Conservation (phyloP, 2,888 invertebrate genomes). For the Pimpla rufipes region DNA sequence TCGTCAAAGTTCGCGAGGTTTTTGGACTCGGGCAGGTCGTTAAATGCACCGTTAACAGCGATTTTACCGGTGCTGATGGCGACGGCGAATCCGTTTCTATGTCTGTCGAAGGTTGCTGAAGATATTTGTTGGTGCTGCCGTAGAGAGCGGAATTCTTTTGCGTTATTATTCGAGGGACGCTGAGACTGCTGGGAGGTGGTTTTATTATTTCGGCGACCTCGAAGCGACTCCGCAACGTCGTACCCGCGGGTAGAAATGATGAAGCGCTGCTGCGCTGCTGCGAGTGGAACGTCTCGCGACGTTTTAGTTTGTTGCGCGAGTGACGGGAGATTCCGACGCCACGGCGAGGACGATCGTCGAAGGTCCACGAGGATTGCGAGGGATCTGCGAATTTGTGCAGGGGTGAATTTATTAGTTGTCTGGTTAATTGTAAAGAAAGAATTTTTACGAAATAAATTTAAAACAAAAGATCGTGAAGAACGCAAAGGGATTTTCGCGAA, state of each 20-base stretch:
- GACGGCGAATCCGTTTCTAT: background rate
- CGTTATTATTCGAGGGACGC: conserved; percentile 82
- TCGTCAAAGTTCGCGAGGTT: conserved; percentile 25
- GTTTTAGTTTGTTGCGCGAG: conserved; percentile 74
- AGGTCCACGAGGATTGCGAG: conserved; percentile 75
- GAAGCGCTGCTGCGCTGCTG: conserved; percentile 76
- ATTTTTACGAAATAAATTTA: too few relatives aligned
- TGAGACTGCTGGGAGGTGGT: conserved; percentile 80
- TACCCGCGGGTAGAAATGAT: conserved; percentile 55
- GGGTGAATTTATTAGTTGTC: background rate
- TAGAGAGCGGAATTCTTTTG: conserved; percentile 82
- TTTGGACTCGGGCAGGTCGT: conserved; percentile 38
- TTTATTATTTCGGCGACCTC: conserved; percentile 82
- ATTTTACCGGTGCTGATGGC: conserved; percentile 19
- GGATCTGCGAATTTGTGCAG: conserved; percentile 74
- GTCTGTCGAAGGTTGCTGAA: conserved; percentile 70
- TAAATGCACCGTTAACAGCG: conserved; percentile 50
- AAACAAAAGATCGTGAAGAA: too few relatives aligned
- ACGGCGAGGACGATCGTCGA: conserved; percentile 55
- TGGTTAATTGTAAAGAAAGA: background rate
- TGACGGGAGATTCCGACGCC: conserved; percentile 38
- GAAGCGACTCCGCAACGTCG: conserved; percentile 79
- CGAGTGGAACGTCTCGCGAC: conserved; percentile 85
- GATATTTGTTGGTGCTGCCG: conserved; percentile 86
- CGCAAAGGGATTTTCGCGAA: too few relatives aligned